Evolutionary conservation across 2,888 invertebrate species (phyloP), one percentile per base, ranked within the genome.

Genomic region (Monopis laevigella): DNA sequence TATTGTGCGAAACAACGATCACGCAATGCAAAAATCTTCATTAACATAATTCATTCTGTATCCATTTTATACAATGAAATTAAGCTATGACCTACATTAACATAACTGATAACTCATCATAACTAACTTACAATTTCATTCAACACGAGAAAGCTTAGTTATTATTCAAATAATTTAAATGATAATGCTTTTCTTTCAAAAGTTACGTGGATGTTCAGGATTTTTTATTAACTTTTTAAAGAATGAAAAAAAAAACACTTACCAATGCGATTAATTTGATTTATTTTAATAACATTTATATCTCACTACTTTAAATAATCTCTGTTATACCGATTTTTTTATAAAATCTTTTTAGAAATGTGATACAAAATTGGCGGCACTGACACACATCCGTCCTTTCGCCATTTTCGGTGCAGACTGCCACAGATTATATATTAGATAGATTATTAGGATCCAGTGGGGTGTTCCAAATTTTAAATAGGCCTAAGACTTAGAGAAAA

Each of bases 351-450:
- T 51, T 48, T 54, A 51, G 49, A 57, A 55, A 55, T 58, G 53
- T 54, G 52, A 60, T 63, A 58, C 54, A 39, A 56, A 53, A 54
- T 43, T 46, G 41, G n/a, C n/a, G n/a, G 39, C 46, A 43, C 54
- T 58, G 55, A 63, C 64, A 65, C 63, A 65, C 60, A 62, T 43
- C 29, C 42, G 24, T 27, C 45, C 48, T 45, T 54, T 58, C 58
- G 56, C 64, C 72, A 73, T 75, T 63, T 70, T 68, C 54, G 53
- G 56, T 51, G 48, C 53, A 58, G 51, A 49, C 51, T 49, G 48
- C 42, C 43, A 42, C 42, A 45, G 48, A 39, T 16, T n/a, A n/a
- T n/a, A n/a, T n/a, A n/a, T n/a, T n/a, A n/a, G n/a, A n/a, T n/a
- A n/a, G n/a, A n/a, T n/a, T n/a, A n/a, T n/a, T n/a, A n/a, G n/a